Evolutionary conservation across 2,113 vertebrate species (phyloP).

Genomic region (Pseudorhombus dupliciocellatus): DNA sequence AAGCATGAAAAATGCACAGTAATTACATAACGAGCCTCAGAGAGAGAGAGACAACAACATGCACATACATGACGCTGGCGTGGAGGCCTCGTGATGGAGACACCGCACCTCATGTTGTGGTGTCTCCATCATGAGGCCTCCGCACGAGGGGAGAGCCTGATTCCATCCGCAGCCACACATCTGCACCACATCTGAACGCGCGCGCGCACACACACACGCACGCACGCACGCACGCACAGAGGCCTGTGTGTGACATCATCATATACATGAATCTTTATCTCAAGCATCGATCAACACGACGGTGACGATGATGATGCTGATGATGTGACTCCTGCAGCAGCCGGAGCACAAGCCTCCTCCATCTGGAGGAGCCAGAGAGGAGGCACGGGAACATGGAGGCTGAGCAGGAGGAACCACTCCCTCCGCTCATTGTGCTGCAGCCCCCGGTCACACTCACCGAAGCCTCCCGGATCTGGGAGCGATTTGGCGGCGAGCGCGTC

Average conservation of each 20-base stretch:
- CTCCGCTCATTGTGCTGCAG: slow-evolving; percentile 66
- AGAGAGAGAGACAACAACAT: slow-evolving; percentile 10
- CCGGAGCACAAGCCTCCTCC: no score
- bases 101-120: no score
- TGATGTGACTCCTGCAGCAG: no score
- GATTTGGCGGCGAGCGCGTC: slow-evolving; percentile 68
- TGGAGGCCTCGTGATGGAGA: no score
- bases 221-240: not conserved
- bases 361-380: no score
- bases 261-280: not conserved
- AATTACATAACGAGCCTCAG: slow-evolving; percentile 50
- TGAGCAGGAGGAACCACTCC: slow-evolving; percentile 63
- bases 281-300: not conserved
- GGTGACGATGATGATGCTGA: not conserved
- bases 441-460: slow-evolving; percentile 60
- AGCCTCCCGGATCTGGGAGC: slow-evolving; percentile 68
- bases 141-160: no score
- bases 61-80: not conserved
- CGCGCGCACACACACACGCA: no score
- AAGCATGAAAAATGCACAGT: slow-evolving; percentile 37
- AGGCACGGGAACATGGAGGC: not conserved
- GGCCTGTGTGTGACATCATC: not conserved
- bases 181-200: not conserved
- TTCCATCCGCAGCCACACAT: no score
- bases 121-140: no score